Conservation (phyloP, 2,888 invertebrate species). For the Meteorus cinctellus region DNA sequence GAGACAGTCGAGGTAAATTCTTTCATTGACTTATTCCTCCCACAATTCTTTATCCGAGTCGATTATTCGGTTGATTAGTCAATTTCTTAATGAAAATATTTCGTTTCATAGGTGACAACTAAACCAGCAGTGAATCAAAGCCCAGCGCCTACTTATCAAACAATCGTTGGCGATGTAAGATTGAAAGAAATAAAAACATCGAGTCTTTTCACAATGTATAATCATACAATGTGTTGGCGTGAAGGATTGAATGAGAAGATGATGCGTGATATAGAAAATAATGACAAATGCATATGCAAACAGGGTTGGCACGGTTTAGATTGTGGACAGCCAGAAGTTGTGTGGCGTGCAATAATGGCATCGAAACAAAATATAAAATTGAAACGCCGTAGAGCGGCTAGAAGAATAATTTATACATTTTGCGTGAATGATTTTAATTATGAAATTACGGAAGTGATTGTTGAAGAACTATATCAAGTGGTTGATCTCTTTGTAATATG, state of each 20-base stretch:
- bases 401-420: conserved; percentile 77
- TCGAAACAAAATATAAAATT: conserved; percentile 74
- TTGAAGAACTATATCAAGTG: conserved; percentile 77
- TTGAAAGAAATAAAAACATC: conserved; percentile 64
- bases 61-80: conserved; percentile 1
- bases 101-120: conserved; percentile 51
- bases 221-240: conserved; percentile 66
- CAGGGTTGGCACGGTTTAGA: conserved; percentile 80
- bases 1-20: conserved; percentile 57
- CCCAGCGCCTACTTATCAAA: conserved; percentile 57
- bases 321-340: conserved; percentile 80
- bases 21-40: not conserved
- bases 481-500: conserved; percentile 81
- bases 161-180: conserved; percentile 59
- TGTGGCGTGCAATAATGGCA: conserved; percentile 80
- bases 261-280: conserved; percentile 56
- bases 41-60: not conserved
- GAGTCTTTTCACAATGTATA: conserved; percentile 63
- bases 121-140: conserved; percentile 49
- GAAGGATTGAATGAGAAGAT: conserved; percentile 63
- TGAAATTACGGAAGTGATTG: conserved; percentile 77
- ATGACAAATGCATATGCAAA: conserved; percentile 75
- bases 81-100: too few species aligned
- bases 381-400: conserved; percentile 72
- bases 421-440: conserved; percentile 75